These are phyloP conservation scores for Acrobasis suavella DNA, from an alignment of 2,888 invertebrate genomes.

Conservation along the genomic window DNA sequence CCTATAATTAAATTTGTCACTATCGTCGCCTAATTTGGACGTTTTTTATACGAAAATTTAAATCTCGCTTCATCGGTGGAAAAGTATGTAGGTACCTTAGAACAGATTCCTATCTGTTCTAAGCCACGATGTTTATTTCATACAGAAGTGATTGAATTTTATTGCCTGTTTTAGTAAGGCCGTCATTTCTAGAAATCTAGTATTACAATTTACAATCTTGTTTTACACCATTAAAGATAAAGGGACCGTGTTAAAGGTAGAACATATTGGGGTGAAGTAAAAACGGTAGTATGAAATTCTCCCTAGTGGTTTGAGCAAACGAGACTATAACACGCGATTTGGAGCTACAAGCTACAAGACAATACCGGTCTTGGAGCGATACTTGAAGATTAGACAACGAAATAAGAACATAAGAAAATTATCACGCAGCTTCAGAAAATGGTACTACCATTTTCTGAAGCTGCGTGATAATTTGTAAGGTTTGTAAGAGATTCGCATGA, in stretches of 20 bases:
- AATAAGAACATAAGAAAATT: no score
- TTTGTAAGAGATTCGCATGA: no score
- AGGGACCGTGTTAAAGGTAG: constrained; percentile 35
- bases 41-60: no score
- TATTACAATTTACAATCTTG: constrained; percentile 34
- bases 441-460: no score
- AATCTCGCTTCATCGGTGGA: no score
- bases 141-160: constrained; percentile 48
- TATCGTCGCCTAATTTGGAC: no score
- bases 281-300: constrained; percentile 64
- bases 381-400: not conserved
- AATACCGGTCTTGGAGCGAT: constrained; percentile 42
- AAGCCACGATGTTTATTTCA: constrained; percentile 40
- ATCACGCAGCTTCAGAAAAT: no score
- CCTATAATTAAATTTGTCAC: no score
- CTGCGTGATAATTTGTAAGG: no score
- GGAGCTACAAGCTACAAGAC: constrained; percentile 60
- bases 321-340: constrained; percentile 65
- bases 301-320: constrained; percentile 51
- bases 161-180: constrained; percentile 39
- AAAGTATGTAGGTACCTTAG: constrained; percentile 27
- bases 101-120: constrained; percentile 45
- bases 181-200: constrained; percentile 40
- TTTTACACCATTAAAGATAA: constrained; percentile 33
- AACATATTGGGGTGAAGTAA: constrained; percentile 48